These are phyloP conservation scores for Chrysolophus pictus DNA, from an alignment of 2,797 vertebrate genomes.

Conservation along the genomic window DNA sequence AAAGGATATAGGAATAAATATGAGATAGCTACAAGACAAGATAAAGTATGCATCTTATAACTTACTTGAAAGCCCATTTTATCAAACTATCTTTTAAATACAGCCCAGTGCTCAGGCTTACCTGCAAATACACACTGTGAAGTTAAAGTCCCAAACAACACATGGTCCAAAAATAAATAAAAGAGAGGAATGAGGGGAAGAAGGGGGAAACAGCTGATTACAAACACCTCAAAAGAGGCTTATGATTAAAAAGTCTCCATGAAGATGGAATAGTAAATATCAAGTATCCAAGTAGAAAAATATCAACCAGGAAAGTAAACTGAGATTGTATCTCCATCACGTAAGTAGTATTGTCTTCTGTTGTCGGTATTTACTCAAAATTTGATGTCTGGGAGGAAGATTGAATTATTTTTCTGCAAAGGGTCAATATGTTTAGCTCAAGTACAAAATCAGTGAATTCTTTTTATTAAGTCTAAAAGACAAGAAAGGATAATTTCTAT, in stretches of 20 bases:
- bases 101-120: neutral
- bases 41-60: neutral
- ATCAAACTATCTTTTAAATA: neutral
- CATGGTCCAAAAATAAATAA: neutral
- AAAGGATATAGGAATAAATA: neutral
- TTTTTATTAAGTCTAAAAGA: neutral
- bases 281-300: neutral
- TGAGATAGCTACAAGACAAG: neutral
- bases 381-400: neutral
- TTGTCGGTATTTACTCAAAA: neutral
- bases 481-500: neutral
- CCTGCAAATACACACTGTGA: neutral
- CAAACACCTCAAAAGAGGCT: neutral
- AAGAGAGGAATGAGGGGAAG: neutral
- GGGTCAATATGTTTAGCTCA: neutral
- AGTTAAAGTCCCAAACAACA: neutral
- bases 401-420: neutral
- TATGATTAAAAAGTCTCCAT: neutral
- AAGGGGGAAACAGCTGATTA: neutral
- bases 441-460: neutral
- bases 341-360: neutral
- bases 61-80: neutral
- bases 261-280: neutral
- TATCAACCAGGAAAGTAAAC: neutral
- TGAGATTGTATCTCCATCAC: neutral